Percentiles rank a stretch among this genome's conserved stretches.
phyloP scores from a whole-genome alignment of 1,140 invertebrate genomes.

The Polyergus mexicanus region DNA sequence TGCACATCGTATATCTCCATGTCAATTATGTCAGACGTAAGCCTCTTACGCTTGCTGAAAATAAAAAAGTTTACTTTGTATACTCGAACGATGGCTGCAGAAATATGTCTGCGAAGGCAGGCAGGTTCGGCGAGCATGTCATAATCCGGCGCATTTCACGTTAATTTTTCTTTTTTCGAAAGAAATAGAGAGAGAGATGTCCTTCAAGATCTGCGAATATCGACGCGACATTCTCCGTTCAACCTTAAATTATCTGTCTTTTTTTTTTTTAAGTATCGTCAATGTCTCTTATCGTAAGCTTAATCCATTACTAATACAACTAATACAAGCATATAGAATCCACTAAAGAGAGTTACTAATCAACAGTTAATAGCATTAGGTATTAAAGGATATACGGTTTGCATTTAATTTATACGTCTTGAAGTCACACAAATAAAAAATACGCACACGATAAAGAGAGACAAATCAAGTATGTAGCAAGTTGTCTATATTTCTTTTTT shows the following conservation, averaged over 20 bases:
- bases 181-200: slow-evolving; percentile 11
- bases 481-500: background rate
- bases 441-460: background rate
- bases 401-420: background rate
- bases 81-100: background rate
- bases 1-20: slow-evolving; percentile 25
- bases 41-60: slow-evolving; percentile 46
- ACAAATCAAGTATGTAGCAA: background rate
- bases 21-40: slow-evolving; percentile 60
- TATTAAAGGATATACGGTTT: background rate
- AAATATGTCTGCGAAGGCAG: background rate
- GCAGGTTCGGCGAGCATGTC: background rate
- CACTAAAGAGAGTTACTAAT: background rate
- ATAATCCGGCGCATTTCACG: slow-evolving; percentile 39
- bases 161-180: slow-evolving; percentile 13
- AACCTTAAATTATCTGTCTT: slow-evolving; percentile 68
- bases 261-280: slow-evolving; percentile 55
- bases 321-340: background rate
- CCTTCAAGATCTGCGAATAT: slow-evolving; percentile 57
- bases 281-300: slow-evolving; percentile 40
- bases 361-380: background rate
- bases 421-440: background rate
- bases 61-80: slow-evolving; percentile 46
- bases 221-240: slow-evolving; percentile 65
- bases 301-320: slow-evolving; percentile 30